Conservation (phyloP, 1,140 invertebrate species). For the Zaprionus tsacasi region DNA sequence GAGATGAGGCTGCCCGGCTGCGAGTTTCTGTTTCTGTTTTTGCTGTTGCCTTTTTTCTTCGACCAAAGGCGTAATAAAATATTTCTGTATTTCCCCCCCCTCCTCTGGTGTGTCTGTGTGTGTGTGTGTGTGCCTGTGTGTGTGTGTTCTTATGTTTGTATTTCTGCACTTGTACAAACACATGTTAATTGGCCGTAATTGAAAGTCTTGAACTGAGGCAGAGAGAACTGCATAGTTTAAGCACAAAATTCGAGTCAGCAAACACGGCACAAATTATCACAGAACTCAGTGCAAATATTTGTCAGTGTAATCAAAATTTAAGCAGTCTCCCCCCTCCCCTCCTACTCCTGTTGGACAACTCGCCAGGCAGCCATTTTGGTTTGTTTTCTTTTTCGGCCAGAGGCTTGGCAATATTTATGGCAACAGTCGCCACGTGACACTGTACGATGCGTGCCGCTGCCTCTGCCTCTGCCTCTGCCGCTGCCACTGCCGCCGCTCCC, state of each 20-base stretch:
- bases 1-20: background rate
- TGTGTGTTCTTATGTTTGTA: constrained; percentile 62
- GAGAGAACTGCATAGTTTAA: constrained; percentile 62
- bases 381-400: background rate
- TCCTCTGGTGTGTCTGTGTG: background rate
- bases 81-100: constrained; percentile 66
- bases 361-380: background rate
- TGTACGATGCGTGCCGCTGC: constrained; percentile 71
- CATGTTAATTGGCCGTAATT: constrained; percentile 83
- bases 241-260: constrained; percentile 57
- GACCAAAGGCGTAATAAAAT: constrained; percentile 71
- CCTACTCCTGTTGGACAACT: background rate
- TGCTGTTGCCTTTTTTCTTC: constrained; percentile 31
- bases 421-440: constrained; percentile 72
- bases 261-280: constrained; percentile 62
- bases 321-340: constrained; percentile 14
- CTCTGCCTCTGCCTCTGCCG: too few relatives aligned
- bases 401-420: constrained; percentile 72
- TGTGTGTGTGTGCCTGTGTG: constrained; percentile 19
- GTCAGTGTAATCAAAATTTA: constrained; percentile 74
- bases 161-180: constrained; percentile 80
- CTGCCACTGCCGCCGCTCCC: constrained; percentile 38
- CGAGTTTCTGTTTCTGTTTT: background rate
- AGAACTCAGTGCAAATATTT: constrained; percentile 74
- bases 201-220: constrained; percentile 62